A percentile compares a stretch with the other conserved stretches of the same genome.
Conservation (phyloP, 1,140 invertebrate genomes). For the Drosophila novamexicana region DNA sequence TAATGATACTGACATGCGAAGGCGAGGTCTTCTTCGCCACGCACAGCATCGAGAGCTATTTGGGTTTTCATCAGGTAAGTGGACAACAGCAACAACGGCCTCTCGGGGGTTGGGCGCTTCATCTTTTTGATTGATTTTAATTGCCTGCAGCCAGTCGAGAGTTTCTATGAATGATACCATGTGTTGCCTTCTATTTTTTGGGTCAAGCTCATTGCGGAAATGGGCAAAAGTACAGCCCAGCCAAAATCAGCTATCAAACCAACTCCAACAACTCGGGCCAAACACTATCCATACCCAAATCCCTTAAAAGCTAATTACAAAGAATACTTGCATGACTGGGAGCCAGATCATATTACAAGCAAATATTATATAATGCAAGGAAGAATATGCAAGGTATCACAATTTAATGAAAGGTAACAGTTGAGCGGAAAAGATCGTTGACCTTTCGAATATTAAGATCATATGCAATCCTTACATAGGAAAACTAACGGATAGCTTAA, state of each 20-base stretch:
- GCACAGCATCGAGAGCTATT: conserved; percentile 99
- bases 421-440: too few relatives aligned
- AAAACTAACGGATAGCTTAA: too few relatives aligned
- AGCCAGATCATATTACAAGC: not conserved
- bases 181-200: conserved; percentile 23
- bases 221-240: conserved; percentile 10
- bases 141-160: conserved; percentile 42
- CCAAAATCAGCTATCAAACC: not conserved
- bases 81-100: conserved; percentile 35
- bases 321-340: not conserved
- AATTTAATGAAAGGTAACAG: too few relatives aligned
- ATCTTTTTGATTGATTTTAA: conserved; percentile 78
- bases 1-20: conserved; percentile 98
- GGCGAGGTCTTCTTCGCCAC: conserved; percentile 99
- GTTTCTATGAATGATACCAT: conserved; percentile 40
- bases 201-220: conserved; percentile 47
- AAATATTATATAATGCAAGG: not conserved
- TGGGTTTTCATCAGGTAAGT: conserved; percentile 99
- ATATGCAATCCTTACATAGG: too few relatives aligned
- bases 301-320: not conserved
- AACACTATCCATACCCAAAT: not conserved
- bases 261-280: not conserved
- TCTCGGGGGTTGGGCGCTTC: not conserved
- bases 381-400: not conserved
- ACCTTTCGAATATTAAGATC: too few relatives aligned